These are phyloP conservation scores for Zoanthus sociatus DNA, from an alignment of 92 coral and sea anemone genomes.

Conservation along the genomic window DNA sequence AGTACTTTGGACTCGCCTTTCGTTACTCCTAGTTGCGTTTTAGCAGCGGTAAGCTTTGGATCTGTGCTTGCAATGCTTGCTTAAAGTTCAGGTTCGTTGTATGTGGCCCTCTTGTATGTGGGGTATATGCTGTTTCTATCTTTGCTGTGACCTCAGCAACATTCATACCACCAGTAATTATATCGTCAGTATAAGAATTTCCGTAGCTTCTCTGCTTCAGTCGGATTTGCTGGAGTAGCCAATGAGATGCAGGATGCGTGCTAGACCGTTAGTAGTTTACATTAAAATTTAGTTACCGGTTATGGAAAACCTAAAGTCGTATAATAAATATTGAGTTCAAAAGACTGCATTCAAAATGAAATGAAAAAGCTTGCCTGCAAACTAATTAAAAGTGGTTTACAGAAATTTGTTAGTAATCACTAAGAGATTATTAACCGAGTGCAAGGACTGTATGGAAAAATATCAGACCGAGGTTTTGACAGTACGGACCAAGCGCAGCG, in stretches of 20 bases:
- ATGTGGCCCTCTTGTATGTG: conserved; percentile 20
- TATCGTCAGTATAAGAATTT: conserved; percentile 2
- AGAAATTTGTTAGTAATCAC: too few relatives aligned
- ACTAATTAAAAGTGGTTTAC: too few relatives aligned
- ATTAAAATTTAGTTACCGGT: too few relatives aligned
- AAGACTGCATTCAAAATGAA: too few relatives aligned
- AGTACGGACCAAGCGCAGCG: too few relatives aligned
- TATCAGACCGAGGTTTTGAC: too few relatives aligned
- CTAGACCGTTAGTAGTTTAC: too few relatives aligned
- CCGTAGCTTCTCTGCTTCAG: conserved; percentile 18
- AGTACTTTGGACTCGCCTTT: conserved; percentile 51
- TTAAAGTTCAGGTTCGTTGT: background rate
- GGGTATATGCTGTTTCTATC: background rate
- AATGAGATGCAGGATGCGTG: background rate
- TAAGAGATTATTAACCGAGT: too few relatives aligned
- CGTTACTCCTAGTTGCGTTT: conserved; percentile 41
- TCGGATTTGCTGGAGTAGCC: background rate
- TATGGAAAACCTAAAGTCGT: too few relatives aligned
- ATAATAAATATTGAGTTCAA: too few relatives aligned
- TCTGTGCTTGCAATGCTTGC: background rate
- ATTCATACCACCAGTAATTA: conserved; percentile 2
- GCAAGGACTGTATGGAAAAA: too few relatives aligned
- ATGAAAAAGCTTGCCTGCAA: too few relatives aligned
- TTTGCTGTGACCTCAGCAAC: conserved; percentile 6
- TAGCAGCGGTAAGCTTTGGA: conserved; percentile 59